phyloP scores from a whole-genome alignment of 2,797 vertebrate genomes.

The Spheniscus humboldti region DNA sequence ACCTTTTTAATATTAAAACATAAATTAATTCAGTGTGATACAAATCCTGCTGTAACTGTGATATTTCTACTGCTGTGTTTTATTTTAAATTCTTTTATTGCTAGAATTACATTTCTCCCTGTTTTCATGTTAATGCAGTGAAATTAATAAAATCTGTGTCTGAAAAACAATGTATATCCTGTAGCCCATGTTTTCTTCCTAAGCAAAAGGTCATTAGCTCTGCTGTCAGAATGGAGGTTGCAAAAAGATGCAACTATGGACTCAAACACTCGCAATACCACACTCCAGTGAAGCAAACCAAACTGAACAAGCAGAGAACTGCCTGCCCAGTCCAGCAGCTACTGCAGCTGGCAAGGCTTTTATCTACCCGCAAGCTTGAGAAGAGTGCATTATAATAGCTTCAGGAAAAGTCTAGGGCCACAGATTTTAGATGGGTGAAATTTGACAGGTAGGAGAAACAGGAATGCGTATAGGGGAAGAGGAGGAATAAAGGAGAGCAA shows the following conservation, averaged over 20 bases:
- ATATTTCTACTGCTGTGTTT: neutral
- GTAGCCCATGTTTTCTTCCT: neutral
- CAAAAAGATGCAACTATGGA: neutral
- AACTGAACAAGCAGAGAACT: neutral
- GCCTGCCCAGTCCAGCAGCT: neutral
- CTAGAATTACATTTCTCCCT: neutral
- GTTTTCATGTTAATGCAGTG: neutral
- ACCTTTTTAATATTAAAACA: neutral
- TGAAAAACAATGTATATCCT: neutral
- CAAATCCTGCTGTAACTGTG: neutral
- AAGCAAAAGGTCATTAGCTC: neutral
- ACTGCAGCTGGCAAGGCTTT: neutral
- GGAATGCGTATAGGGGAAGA: neutral
- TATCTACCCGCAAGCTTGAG: neutral
- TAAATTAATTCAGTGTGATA: neutral
- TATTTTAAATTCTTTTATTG: neutral
- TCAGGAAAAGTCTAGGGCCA: neutral
- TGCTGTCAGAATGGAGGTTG: neutral
- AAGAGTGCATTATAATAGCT: neutral
- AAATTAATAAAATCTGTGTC: slow-evolving; percentile 6
- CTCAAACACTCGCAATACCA: neutral
- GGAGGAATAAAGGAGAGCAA: neutral
- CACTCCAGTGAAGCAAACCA: neutral
- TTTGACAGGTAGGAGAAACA: neutral
- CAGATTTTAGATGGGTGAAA: neutral